phyloP scores from a whole-genome alignment of 2,888 invertebrate genomes.

The Melanargia galathea region DNA sequence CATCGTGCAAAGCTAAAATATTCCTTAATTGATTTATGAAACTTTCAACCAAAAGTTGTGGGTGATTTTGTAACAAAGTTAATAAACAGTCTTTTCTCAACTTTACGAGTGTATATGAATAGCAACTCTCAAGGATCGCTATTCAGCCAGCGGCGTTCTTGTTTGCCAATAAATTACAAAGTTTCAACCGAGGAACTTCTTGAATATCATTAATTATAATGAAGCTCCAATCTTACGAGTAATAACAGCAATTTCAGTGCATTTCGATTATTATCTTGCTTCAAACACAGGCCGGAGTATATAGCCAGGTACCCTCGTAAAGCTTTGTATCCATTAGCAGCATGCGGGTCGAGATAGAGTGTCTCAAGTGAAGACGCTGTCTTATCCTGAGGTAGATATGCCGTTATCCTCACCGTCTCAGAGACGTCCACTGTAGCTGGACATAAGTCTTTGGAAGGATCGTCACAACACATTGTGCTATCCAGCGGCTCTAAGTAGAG shows the following conservation, averaged over 20 bases:
- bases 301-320: too few species aligned
- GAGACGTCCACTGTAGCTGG: too few species aligned
- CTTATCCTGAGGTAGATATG: too few species aligned
- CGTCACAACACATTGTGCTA: too few species aligned
- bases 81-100: slow-evolving; percentile 19
- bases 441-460: too few species aligned
- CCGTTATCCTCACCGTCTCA: too few species aligned
- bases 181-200: slow-evolving; percentile 52
- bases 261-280: slow-evolving; percentile 25
- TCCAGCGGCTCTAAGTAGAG: too few species aligned
- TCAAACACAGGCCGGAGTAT: too few species aligned
- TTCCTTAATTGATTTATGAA: slow-evolving; percentile 7
- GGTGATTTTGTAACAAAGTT: slow-evolving; percentile 21
- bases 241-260: slow-evolving; percentile 42
- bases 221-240: slow-evolving; percentile 53
- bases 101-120: slow-evolving; percentile 20
- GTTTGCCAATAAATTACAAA: slow-evolving; percentile 63
- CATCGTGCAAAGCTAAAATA: slow-evolving; percentile 3
- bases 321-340: too few species aligned
- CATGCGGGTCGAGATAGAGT: too few species aligned
- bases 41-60: slow-evolving; percentile 1
- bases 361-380: too few species aligned
- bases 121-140: slow-evolving; percentile 43
- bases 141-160: slow-evolving; percentile 51
- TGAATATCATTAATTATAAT: slow-evolving; percentile 64